phyloP scores from a whole-genome alignment of 2,797 vertebrate genomes.

The Rousettus madagascariensis region DNA sequence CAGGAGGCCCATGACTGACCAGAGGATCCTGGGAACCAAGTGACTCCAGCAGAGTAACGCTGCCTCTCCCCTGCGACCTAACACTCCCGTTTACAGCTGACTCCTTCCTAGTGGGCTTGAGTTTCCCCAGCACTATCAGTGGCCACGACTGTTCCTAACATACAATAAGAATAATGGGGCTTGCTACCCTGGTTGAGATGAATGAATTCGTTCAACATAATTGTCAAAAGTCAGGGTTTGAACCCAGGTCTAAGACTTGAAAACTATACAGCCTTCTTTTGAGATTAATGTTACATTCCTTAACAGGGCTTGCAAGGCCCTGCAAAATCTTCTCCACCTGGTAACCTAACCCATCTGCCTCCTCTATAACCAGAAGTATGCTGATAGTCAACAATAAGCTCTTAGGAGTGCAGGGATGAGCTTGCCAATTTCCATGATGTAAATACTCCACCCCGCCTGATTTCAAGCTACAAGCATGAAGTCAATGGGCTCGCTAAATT shows the following conservation, averaged over 20 bases:
- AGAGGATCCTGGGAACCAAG: slow-evolving; percentile 7
- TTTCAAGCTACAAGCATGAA: background rate
- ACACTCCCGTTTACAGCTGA: background rate
- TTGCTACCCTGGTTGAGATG: background rate
- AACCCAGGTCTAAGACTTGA: background rate
- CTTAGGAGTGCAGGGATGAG: background rate
- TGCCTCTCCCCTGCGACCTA: background rate
- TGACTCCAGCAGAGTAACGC: background rate
- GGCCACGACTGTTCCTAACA: background rate
- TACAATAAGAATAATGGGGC: background rate
- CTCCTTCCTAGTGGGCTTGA: background rate
- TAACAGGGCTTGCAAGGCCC: background rate
- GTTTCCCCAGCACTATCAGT: background rate
- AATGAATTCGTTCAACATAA: background rate
- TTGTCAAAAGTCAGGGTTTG: background rate
- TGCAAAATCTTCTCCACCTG: slow-evolving; percentile 8
- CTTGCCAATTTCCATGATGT: background rate
- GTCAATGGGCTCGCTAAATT: background rate
- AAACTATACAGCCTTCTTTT: background rate
- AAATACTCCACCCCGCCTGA: background rate
- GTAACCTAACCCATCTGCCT: background rate
- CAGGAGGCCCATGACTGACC: background rate
- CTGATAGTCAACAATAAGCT: background rate
- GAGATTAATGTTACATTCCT: background rate
- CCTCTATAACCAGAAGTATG: background rate